Percentiles rank a stretch among this genome's conserved stretches.
Conservation (phyloP, 1,140 invertebrate genomes). For the Ctenoplectra terminalis region DNA sequence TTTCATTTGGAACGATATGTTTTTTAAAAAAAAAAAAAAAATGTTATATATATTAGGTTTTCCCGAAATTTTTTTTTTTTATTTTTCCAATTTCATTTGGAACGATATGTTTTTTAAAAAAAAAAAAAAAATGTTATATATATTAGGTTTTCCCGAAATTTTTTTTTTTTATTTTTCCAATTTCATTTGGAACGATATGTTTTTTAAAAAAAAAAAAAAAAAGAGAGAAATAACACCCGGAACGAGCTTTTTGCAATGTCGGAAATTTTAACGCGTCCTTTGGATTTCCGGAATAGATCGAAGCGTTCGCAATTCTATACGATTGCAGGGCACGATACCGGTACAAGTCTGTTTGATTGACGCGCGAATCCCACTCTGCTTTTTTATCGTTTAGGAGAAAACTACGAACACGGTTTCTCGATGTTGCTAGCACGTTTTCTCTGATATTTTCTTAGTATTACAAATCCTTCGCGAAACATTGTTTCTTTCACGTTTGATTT, state of each 20-base stretch:
- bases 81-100: no score
- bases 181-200: no score
- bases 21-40: no score
- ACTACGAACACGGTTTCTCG: not conserved
- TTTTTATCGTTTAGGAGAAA: slow-evolving; percentile 11
- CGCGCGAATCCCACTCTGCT: slow-evolving; percentile 4
- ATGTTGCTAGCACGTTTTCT: not conserved
- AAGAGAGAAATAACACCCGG: not conserved
- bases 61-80: no score
- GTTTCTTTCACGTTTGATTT: not conserved
- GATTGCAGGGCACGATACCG: not conserved
- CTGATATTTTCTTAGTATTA: not conserved
- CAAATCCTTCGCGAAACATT: not conserved
- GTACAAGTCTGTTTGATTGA: slow-evolving; percentile 25
- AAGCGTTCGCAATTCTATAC: slow-evolving; percentile 10
- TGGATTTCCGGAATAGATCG: slow-evolving; percentile 23
- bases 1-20: no score
- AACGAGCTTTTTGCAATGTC: not conserved
- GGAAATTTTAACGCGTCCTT: slow-evolving; percentile 19
- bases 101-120: no score
- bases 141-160: no score
- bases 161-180: no score
- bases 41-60: no score
- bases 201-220: not conserved
- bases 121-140: not conserved